Conservation (phyloP, 2,888 invertebrate genomes). For the Rhingia campestris region DNA sequence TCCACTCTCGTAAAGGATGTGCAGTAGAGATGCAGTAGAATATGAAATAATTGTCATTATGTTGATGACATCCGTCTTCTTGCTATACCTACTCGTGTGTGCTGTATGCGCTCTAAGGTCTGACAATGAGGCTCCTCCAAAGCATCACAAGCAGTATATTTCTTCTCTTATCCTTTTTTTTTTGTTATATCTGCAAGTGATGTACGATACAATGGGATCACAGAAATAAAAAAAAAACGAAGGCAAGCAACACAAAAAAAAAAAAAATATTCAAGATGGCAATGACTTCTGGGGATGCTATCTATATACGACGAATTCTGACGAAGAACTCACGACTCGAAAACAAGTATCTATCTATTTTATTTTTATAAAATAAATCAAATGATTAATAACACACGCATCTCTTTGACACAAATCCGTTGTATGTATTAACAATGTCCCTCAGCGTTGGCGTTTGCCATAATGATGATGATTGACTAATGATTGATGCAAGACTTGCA, state of each 20-base stretch:
- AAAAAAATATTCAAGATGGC: slow-evolving; percentile 54
- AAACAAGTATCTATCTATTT: too few relatives aligned
- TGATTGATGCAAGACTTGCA: slow-evolving; percentile 37
- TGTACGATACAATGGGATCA: slow-evolving; percentile 64
- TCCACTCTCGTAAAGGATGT: slow-evolving; percentile 50
- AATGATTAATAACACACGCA: slow-evolving; percentile 32
- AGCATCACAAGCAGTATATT: slow-evolving; percentile 58
- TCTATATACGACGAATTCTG: neutral
- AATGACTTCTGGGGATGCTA: slow-evolving; percentile 65
- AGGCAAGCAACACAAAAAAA: slow-evolving; percentile 34
- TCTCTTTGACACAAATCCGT: slow-evolving; percentile 49
- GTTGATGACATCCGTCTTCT: slow-evolving; percentile 71
- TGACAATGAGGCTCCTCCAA: slow-evolving; percentile 72
- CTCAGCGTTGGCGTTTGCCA: slow-evolving; percentile 10
- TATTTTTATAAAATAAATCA: slow-evolving; percentile 16
- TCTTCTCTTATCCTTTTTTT: neutral
- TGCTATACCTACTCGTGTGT: slow-evolving; percentile 29
- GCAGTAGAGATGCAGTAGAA: slow-evolving; percentile 61
- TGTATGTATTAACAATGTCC: slow-evolving; percentile 34
- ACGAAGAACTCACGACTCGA: neutral
- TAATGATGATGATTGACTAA: slow-evolving; percentile 41
- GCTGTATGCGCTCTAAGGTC: slow-evolving; percentile 40
- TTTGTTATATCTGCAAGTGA: slow-evolving; percentile 66
- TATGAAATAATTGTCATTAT: slow-evolving; percentile 74
- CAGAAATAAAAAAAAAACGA: slow-evolving; percentile 39